A percentile compares a stretch with the other conserved stretches of the same genome.
phyloP scores from a whole-genome alignment of 2,113 vertebrate species.

The Chamaetylas fuelleborni region DNA sequence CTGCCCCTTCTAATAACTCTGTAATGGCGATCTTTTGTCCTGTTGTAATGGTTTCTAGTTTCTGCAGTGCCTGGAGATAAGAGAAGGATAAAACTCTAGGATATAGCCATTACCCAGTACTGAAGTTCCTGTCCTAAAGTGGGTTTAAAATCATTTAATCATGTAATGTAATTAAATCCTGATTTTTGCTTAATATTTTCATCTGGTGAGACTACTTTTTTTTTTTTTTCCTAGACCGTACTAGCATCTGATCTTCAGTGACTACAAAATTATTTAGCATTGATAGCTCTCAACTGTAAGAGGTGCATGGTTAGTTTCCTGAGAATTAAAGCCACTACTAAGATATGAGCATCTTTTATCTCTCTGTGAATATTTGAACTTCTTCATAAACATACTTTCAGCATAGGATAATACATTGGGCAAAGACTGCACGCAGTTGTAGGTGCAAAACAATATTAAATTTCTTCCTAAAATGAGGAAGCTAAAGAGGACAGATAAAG shows the following conservation, averaged over 20 bases:
- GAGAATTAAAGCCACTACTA: not conserved
- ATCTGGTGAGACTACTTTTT: not conserved
- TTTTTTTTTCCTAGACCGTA: not conserved
- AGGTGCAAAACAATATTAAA: not conserved
- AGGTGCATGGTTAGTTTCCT: not conserved
- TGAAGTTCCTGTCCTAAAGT: conserved; percentile 36
- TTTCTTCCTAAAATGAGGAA: not conserved
- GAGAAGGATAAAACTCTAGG: conserved; percentile 24
- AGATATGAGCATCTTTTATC: not conserved
- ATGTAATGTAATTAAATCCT: conserved; percentile 14
- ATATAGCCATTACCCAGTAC: not conserved
- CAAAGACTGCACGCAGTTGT: not conserved
- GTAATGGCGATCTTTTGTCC: conserved; percentile 66
- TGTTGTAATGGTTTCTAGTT: conserved; percentile 58
- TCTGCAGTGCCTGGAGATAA: conserved; percentile 48
- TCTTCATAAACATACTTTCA: not conserved
- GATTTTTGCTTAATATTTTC: conserved; percentile 27
- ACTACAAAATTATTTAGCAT: not conserved
- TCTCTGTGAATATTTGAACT: not conserved
- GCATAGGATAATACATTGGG: not conserved
- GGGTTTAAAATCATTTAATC: conserved; percentile 26
- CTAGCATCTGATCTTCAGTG: not conserved
- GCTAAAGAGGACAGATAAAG: not conserved
- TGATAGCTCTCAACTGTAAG: not conserved
- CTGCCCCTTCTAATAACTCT: conserved; percentile 64